Evolutionary conservation across 2,113 vertebrate genomes (phyloP), one percentile per base, ranked within the genome.

Genomic region (Microcebus lehilahytsara): DNA sequence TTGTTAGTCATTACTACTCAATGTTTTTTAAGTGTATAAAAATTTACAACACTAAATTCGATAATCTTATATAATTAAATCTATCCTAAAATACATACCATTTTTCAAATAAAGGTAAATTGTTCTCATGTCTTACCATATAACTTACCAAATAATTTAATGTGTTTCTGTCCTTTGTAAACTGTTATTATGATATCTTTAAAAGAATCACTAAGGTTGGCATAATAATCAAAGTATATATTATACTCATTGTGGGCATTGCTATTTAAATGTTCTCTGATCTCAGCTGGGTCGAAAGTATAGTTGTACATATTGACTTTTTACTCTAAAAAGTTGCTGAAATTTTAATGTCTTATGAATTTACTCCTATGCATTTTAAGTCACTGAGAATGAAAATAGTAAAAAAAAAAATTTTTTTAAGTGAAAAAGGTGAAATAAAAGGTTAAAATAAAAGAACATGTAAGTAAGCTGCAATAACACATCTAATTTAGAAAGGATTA

Each of bases 401-500:
- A 12, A 12, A 16, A 2, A 81, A 30, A 58, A 34, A n/a, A 46
- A 8, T 46, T 46, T 46, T 51, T 95, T 94, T 96, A 79, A 34
- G 5, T 46, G 16, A 77, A 67, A 85, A 23, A 94, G 30, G 3
- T 4, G 4, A 12, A 16, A 2, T 75, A 74, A 85, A 58, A 34
- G 30, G 34, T 72, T 62, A 88, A 97, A 96, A 93, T 85, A 3
- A 51, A 88, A 83, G 14, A 25, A 23, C 93, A 56, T 53, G 66
- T 56, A 77, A 62, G 79, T 5, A 77, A 93, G 66, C 83, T 71
- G 79, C 30, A 53, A 89, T 89, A 96, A 95, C 77, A 78, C 4
- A 86, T 62, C 46, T 89, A 96, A 96, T 89, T 96, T 92, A 89
- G 85, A 95, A 93, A 20, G 3, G 53, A 95, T 95, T 91, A 91